phyloP scores from a whole-genome alignment of 2,113 vertebrate genomes.

The Oplegnathus fasciatus region DNA sequence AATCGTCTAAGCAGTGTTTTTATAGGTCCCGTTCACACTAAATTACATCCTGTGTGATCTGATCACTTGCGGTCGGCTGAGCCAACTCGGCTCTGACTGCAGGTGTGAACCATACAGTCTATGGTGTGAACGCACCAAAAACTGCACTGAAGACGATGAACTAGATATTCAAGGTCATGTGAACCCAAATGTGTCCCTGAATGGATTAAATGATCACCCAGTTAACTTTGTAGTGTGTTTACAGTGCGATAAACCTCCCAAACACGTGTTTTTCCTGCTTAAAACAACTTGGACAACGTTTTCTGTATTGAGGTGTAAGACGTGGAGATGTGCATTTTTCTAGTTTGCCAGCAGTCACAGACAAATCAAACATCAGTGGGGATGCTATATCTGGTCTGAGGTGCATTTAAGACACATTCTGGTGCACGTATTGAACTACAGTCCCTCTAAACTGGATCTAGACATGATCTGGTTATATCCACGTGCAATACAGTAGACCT shows the following conservation, averaged over 20 bases:
- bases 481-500: neutral
- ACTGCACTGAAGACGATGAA: neutral
- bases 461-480: neutral
- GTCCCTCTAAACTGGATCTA: neutral
- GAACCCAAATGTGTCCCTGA: neutral
- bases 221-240: constrained; percentile 40
- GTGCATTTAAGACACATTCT: neutral
- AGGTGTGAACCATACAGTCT: too few relatives aligned
- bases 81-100: too few relatives aligned
- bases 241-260: neutral
- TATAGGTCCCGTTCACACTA: neutral
- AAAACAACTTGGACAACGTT: too few relatives aligned
- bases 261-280: neutral
- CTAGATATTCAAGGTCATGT: neutral
- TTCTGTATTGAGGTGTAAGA: too few relatives aligned
- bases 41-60: neutral
- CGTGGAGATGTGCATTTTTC: neutral
- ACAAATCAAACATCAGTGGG: neutral
- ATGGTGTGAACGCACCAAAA: neutral
- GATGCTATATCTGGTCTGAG: too few relatives aligned
- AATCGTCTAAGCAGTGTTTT: neutral
- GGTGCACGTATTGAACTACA: neutral
- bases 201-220: neutral
- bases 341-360: neutral
- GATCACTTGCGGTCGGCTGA: too few relatives aligned